A percentile compares a stretch with the other conserved stretches of the same genome.
Evolutionary conservation across 2,888 invertebrate genomes (phyloP).

Genomic region (Tetropium fuscum): DNA sequence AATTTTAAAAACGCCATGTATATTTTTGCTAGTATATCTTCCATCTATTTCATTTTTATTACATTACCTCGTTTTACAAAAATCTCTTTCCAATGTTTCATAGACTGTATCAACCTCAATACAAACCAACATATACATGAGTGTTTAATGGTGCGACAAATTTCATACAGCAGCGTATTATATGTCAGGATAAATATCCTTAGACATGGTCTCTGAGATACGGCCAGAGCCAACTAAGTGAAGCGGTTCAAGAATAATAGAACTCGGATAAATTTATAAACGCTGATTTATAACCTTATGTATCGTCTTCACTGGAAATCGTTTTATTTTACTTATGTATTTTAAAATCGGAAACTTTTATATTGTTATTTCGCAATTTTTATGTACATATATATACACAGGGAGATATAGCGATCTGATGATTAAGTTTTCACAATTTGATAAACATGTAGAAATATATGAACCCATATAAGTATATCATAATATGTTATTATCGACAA

Average conservation of each 20-base stretch:
- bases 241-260: slow-evolving; percentile 65
- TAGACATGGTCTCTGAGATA: slow-evolving; percentile 61
- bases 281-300: slow-evolving; percentile 61
- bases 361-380: slow-evolving; percentile 35
- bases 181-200: slow-evolving; percentile 64
- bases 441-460: too few relatives aligned
- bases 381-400: slow-evolving; percentile 7
- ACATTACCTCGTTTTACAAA: slow-evolving; percentile 34
- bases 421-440: too few relatives aligned
- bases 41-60: too few relatives aligned
- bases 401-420: too few relatives aligned
- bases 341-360: slow-evolving; percentile 44
- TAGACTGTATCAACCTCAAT: slow-evolving; percentile 48
- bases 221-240: slow-evolving; percentile 62
- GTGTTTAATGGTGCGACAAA: slow-evolving; percentile 66
- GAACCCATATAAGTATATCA: too few relatives aligned
- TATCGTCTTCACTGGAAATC: slow-evolving; percentile 63
- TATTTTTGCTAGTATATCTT: too few relatives aligned
- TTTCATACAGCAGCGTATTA: slow-evolving; percentile 65
- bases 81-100: slow-evolving; percentile 37
- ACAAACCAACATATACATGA: slow-evolving; percentile 58
- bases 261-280: slow-evolving; percentile 64
- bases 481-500: too few relatives aligned
- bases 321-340: slow-evolving; percentile 57
- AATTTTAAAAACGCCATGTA: too few relatives aligned